Evolutionary conservation across 2,113 vertebrate genomes (phyloP).

Genomic region (Aegotheles bennettii): DNA sequence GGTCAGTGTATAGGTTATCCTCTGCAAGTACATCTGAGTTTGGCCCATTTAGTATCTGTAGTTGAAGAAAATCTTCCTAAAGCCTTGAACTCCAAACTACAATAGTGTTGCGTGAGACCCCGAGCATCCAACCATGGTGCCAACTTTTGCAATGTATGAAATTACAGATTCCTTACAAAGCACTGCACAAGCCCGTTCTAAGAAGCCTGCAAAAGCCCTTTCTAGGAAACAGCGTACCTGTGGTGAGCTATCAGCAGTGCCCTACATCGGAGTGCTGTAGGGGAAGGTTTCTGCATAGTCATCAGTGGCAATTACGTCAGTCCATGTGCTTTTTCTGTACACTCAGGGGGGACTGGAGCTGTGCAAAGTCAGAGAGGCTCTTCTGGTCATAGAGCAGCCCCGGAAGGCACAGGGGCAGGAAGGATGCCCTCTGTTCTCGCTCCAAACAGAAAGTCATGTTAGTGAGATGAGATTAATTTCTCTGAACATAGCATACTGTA

Average conservation of each 20-base stretch:
- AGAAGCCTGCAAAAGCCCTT: neutral
- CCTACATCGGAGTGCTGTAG: neutral
- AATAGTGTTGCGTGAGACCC: accelerated
- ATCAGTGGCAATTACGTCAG: neutral
- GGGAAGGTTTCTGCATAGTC: neutral
- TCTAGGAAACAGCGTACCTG: neutral
- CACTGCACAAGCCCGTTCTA: neutral
- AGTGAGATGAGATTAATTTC: neutral
- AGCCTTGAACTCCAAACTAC: neutral
- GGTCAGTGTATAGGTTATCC: neutral
- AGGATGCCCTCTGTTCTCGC: neutral
- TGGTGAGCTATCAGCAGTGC: neutral
- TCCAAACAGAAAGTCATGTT: neutral
- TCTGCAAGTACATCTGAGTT: neutral
- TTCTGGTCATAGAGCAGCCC: neutral
- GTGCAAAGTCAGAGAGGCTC: neutral
- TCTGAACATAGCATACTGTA: accelerated
- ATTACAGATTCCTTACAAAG: neutral
- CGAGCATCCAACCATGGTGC: neutral
- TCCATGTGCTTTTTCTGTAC: neutral
- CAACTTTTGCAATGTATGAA: neutral
- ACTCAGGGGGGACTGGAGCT: neutral
- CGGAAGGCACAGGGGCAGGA: accelerated
- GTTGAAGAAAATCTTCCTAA: neutral
- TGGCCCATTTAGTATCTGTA: neutral